Base-by-base conservation (phyloP, 2,113 vertebrate species). In the Nesoenas mayeri region DNA sequence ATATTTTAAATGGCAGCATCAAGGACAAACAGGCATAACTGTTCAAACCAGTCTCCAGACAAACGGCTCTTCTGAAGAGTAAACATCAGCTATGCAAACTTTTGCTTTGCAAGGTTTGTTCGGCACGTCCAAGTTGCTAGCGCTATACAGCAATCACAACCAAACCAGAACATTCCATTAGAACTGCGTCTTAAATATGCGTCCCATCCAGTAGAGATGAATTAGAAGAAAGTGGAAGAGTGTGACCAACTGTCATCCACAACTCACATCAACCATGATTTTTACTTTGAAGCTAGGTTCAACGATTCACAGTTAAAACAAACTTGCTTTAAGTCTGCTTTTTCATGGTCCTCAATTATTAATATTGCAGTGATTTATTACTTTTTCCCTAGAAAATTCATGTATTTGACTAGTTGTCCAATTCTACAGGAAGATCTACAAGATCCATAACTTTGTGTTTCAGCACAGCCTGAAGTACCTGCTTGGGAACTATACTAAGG, bases 21-120 rank as follows among this genome's bases (percentile, higher is more conserved):
- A 61, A 81, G 77, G 84, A 92, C 82, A 42, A 86, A 86, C 89
- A 91, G 91, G 83, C 61, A 36, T 36, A 94, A 89, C 89, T 66
- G 50, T 95, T 87, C 93, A 67, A 87, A 89, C 87, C 81, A 87
- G 85, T 66, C 80, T 51, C 53, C 81, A 89, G 58, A 78, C 69
- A 96, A 92, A 51, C 51, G 32, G 36, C 36, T 75, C 71, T 48
- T 57, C 73, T 56, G 34, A 2, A 70, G 67, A 85, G 89, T 28
- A 89, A 88, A 82, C 56, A 88, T n/a, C 56, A 91, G 19, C 82
- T 67, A 88, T 51, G 58, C 91, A 90, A 69, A 50, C 42, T 69
- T 72, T 12, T 70, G 16, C 44, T 83, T 36, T 25, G 47, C 65
- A 83, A 42, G 60, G 54, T 51, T 57, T 67, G 44, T 44, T 71